Evolutionary conservation across 2,797 vertebrate genomes (phyloP).

Genomic region (Neostethus bicornis): DNA sequence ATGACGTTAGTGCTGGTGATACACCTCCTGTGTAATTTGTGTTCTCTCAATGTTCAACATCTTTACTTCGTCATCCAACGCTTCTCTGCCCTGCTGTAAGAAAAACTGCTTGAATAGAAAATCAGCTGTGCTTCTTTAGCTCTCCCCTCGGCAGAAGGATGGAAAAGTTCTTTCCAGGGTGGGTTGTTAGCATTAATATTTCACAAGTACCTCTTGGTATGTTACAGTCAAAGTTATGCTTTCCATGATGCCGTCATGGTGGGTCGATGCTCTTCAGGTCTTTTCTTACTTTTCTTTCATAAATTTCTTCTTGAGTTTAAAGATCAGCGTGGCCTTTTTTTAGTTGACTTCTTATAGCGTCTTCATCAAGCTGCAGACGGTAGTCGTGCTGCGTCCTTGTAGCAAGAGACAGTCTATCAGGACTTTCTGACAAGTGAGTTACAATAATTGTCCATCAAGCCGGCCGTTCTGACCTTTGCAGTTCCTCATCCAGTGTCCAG

Average conservation of each 20-base stretch:
- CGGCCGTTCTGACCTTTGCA: constrained; percentile 31
- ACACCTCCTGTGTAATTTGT: constrained; percentile 20
- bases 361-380: constrained; percentile 10
- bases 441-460: constrained; percentile 32
- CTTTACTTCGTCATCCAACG: constrained; percentile 25
- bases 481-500: constrained; percentile 22
- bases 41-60: constrained; percentile 36
- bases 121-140: constrained; percentile 25
- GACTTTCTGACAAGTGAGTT: constrained; percentile 17
- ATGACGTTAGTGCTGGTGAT: constrained; percentile 22
- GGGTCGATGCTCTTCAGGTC: constrained; percentile 23
- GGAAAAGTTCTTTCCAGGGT: constrained; percentile 53
- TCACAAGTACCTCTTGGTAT: constrained; percentile 59
- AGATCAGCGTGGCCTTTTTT: constrained; percentile 1
- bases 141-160: constrained; percentile 27
- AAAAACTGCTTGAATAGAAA: constrained; percentile 32
- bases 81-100: constrained; percentile 22
- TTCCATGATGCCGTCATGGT: constrained; percentile 28
- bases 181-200: constrained; percentile 70
- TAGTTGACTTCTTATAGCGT: constrained; percentile 21
- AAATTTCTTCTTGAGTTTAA: background rate
- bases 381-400: constrained; percentile 5
- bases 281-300: constrained; percentile 6
- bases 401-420: constrained; percentile 29
- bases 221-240: constrained; percentile 61